Evolutionary conservation across 2,888 invertebrate genomes (phyloP), one percentile per base, ranked within the genome.

Genomic region (Julus scanicus): DNA sequence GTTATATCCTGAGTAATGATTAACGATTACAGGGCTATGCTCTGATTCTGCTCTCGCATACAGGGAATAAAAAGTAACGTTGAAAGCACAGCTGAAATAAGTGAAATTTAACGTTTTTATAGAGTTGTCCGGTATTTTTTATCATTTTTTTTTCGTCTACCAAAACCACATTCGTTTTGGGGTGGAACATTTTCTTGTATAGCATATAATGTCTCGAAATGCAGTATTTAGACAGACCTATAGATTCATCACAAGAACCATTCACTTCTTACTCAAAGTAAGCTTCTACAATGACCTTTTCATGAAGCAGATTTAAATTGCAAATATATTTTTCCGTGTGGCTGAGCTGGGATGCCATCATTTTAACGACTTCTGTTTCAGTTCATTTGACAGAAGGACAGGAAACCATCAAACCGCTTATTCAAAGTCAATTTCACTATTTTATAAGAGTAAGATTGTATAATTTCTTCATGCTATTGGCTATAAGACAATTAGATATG

Each of bases 21-120:
- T 44, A 85, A 44, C 13, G 49, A 85, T 85, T n/a, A 44, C 44
- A 29, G 20, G 85, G 85, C 11, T 44, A 85, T 85, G 85, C 85
- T 85, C 85, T 85, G 85, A 85, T 85, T 85, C 85, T 85, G 44
- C 84, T 85, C 29, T 85, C 44, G 13, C 4, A 17, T 29, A 17
- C 17, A 37, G 20, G 4, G 20, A 9, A 29, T 29, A 71, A 71
- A 71, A 71, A 71, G 4, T 71, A 13, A 8, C 20, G n/a, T 17
- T 13, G 37, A 80, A 80, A 80, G 37, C 2, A 13, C 29, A 80
- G 11, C 29, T 37, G 37, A 80, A 63, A 80, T 29, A 37, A 29
- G 37, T 6, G 8, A 80, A 37, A 80, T 80, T 80, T 11, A 80
- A 37, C 80, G 3, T 37, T 80, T 80, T 80, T 80, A 29, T 80